phyloP scores from a whole-genome alignment of 2,888 invertebrate species.

The Erynnis tages region DNA sequence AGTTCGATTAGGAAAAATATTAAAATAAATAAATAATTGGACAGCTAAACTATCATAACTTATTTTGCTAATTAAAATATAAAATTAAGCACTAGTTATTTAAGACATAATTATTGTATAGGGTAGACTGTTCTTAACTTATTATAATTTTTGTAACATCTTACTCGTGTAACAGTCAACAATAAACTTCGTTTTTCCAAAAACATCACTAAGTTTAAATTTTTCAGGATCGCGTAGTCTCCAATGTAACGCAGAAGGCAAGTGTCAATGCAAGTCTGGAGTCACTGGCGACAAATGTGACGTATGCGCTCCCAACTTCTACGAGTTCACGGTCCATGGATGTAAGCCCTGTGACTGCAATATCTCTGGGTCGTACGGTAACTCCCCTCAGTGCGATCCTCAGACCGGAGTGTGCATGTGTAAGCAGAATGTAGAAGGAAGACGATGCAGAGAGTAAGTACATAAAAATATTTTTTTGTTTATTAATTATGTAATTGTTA shows the following conservation, averaged over 20 bases:
- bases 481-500: no score
- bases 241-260: conserved; percentile 95
- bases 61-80: no score
- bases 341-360: conserved; percentile 97
- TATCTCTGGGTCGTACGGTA: conserved; percentile 90
- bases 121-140: no score
- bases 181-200: no score
- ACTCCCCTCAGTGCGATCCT: conserved; percentile 92
- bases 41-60: no score
- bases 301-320: conserved; percentile 90
- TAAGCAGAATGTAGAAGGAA: conserved; percentile 97
- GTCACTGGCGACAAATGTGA: conserved; percentile 98
- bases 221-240: conserved; percentile 89
- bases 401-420: conserved; percentile 90
- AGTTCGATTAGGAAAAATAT: no score
- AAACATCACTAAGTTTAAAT: neutral
- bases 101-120: no score
- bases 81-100: no score
- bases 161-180: no score
- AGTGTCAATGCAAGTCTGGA: conserved; percentile 97
- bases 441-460: conserved; percentile 91
- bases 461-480: no score
- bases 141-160: no score
- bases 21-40: no score
- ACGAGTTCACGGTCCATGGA: conserved; percentile 93